Evolutionary conservation across 1,140 invertebrate genomes (phyloP), one percentile per base, ranked within the genome.

Genomic region (Pristionchus pacificus): DNA sequence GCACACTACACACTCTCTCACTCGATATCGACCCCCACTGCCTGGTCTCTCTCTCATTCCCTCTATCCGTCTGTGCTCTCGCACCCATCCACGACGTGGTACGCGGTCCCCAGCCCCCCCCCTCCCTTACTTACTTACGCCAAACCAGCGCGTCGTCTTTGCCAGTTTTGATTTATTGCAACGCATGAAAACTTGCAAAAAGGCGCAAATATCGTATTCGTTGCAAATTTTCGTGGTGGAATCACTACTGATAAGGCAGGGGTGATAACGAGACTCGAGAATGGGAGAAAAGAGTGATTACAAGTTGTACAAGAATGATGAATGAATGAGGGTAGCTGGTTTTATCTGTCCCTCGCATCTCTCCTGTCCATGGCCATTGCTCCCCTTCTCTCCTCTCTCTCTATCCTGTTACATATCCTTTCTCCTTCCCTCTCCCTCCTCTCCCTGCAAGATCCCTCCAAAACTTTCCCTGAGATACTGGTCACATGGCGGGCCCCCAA

Each of bases 81-180:
- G 30, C 29, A 49, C 32, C 65, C 65, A 38, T 31, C 65, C 65
- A 66, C 65, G 32, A 38, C 65, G 65, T 66, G 65, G 65, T 66
- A 66, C 65, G 65, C 30, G 65, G 31, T 28, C 62, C 29, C 30
- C 38, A 32, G 29, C 62, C 14, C 62, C 60, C 60, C 60, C 25
- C 25, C 60, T n/a, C 25, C 25, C 28, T 25, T 25, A 24, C 60
- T 10, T 25, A 65, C 38, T 65, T 10, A 10, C 30, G 19, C 10
- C 6, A 28, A 13, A 32, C 62, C 62, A 65, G 30, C 24, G 24
- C 29, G n/a, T 61, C 10, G 24, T 61, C 29, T 24, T 57, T 57
- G 14, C 14, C 14, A n/a, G 55, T 14, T 57, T 57, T 57, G n/a
- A 57, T 14, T 57, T 14, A n/a, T 14, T 14, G 55, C 55, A 57